phyloP scores from a whole-genome alignment of 2,888 invertebrate species.

The Tachina grossa region DNA sequence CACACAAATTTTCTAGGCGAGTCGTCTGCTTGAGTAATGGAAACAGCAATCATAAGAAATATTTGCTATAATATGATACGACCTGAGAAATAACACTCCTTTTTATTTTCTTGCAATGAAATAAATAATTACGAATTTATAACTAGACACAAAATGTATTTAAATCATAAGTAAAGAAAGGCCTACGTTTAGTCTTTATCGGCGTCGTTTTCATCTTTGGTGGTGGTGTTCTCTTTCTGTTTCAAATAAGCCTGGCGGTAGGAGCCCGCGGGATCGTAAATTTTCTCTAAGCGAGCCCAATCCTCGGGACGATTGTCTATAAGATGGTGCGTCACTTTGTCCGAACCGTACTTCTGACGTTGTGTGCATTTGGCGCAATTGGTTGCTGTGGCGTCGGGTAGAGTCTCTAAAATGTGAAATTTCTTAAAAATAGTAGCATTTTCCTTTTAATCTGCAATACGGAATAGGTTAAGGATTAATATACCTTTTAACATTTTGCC shows the following conservation, averaged over 20 bases:
- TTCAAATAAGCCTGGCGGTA: conserved; percentile 86
- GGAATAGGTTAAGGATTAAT: neutral
- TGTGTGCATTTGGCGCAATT: conserved; percentile 88
- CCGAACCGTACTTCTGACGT: conserved; percentile 86
- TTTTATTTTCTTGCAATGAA: neutral
- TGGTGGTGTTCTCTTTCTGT: conserved; percentile 78
- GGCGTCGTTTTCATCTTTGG: neutral
- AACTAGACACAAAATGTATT: neutral
- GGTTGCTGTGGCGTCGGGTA: conserved; percentile 88
- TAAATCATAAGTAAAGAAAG: too few relatives aligned
- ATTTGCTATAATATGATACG: too few relatives aligned
- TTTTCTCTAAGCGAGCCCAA: conserved; percentile 85
- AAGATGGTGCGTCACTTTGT: conserved; percentile 85
- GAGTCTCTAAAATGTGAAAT: conserved; percentile 84
- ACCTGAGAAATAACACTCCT: too few relatives aligned
- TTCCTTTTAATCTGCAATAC: neutral
- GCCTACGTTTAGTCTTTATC: conserved; percentile 23
- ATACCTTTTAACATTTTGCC: conserved; percentile 88
- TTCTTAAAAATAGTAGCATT: conserved; percentile 45
- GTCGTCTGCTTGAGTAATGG: too few relatives aligned
- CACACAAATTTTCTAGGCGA: too few relatives aligned
- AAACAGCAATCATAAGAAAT: too few relatives aligned
- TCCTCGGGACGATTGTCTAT: conserved; percentile 84
- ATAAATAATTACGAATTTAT: neutral
- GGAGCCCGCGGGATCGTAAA: conserved; percentile 86